Evolutionary conservation across 2,888 invertebrate genomes (phyloP).

Genomic region (Anoncus sp.): DNA sequence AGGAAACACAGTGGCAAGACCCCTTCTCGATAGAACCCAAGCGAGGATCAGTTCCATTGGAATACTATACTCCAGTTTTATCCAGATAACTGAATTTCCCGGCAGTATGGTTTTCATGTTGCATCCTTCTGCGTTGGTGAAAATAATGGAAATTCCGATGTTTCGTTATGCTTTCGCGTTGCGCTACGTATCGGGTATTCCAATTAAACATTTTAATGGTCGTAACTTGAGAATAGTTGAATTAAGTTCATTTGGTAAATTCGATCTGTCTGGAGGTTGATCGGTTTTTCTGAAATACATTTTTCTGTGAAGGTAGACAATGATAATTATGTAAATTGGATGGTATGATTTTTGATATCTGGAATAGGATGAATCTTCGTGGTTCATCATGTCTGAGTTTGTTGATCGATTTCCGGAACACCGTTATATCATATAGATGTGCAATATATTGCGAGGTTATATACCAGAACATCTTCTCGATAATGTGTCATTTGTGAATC

Average conservation of each 20-base stretch:
- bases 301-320: too few species aligned
- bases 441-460: conserved; percentile 9
- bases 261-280: background rate
- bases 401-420: conserved; percentile 1
- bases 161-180: background rate
- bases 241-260: background rate
- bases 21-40: conserved; percentile 36
- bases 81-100: conserved; percentile 39
- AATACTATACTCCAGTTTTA: background rate
- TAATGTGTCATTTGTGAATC: conserved; percentile 33
- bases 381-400: background rate
- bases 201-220: conserved; percentile 13
- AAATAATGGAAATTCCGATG: conserved; percentile 18
- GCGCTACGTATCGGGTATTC: conserved; percentile 19
- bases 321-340: too few species aligned
- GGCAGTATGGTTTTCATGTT: conserved; percentile 1
- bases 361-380: background rate
- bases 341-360: background rate
- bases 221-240: background rate
- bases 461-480: conserved; percentile 23
- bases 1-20: conserved; percentile 5
- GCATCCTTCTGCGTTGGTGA: background rate
- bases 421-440: background rate
- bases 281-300: background rate
- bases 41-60: conserved; percentile 30